These are phyloP conservation scores for Hyperopisus bebe DNA, from an alignment of 2,113 vertebrate genomes.

Conservation along the genomic window DNA sequence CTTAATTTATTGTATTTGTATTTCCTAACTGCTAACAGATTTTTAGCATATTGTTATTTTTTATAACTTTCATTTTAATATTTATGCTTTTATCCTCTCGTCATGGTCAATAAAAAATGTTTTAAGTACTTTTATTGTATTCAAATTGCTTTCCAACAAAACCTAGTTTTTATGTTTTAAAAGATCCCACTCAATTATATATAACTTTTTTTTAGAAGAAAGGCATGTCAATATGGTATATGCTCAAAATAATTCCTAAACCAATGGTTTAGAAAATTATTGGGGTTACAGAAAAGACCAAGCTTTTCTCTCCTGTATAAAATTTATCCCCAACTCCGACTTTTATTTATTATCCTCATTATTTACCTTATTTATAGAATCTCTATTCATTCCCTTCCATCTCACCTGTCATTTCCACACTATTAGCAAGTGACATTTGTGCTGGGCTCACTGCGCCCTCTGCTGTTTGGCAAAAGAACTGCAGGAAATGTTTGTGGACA, in stretches of 20 bases:
- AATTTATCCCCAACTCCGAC: not conserved
- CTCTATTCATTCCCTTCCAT: not conserved
- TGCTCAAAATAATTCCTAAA: not conserved
- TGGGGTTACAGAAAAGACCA: not conserved
- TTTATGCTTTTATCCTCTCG: not conserved
- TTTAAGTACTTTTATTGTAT: not conserved
- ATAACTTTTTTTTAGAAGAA: not conserved
- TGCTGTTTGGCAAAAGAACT: not conserved
- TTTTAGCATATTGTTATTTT: not conserved
- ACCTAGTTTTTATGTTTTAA: not conserved
- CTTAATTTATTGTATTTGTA: not conserved
- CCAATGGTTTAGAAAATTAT: not conserved
- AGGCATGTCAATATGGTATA: not conserved
- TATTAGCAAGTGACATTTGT: not conserved
- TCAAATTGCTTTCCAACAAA: not conserved
- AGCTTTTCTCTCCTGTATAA: not conserved
- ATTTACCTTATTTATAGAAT: slow-evolving; percentile 7
- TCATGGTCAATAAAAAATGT: not conserved
- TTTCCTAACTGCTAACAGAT: not conserved
- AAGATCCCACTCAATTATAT: not conserved
- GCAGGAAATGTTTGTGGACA: not conserved
- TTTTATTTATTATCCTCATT: not conserved
- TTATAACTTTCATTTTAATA: not conserved
- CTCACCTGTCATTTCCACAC: not conserved
- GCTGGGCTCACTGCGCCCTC: slow-evolving; percentile 11